Percentiles rank a stretch among this genome's conserved stretches.
Conservation (phyloP, 2,888 invertebrate species). For the Plebejus melissa region DNA sequence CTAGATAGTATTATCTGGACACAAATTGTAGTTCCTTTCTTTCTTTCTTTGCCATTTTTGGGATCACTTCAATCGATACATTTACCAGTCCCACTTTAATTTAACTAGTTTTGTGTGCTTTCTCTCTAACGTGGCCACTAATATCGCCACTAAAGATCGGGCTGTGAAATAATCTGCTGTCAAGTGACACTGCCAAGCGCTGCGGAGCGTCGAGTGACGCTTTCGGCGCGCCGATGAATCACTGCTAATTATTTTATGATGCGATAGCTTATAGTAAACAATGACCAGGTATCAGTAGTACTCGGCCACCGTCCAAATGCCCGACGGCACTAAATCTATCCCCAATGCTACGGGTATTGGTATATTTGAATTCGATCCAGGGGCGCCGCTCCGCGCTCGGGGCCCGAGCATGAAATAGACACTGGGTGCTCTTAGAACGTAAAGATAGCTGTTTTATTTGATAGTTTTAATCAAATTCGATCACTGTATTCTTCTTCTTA, state of each 20-base stretch:
- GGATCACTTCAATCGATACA: too few species aligned
- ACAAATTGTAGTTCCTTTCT: too few species aligned
- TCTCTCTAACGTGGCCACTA: conserved; percentile 54
- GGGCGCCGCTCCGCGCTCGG: background rate
- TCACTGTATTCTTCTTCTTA: too few species aligned
- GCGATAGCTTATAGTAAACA: conserved; percentile 39
- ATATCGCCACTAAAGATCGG: conserved; percentile 63
- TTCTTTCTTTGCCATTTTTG: too few species aligned
- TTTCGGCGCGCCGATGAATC: conserved; percentile 66
- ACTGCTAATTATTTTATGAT: conserved; percentile 71
- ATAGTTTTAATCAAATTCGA: too few species aligned
- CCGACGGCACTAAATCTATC: conserved; percentile 57
- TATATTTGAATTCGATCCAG: background rate
- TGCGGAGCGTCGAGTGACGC: conserved; percentile 56
- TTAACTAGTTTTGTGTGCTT: background rate
- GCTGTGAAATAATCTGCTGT: conserved; percentile 72
- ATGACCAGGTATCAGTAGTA: conserved; percentile 39
- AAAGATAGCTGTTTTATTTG: too few species aligned
- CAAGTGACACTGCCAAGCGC: conserved; percentile 71
- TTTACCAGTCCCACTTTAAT: background rate
- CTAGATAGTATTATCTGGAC: too few species aligned
- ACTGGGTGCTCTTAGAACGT: background rate
- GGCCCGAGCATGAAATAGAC: background rate
- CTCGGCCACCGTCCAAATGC: conserved; percentile 59
- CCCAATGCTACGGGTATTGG: conserved; percentile 45